Percentiles rank a stretch among this genome's conserved stretches.
phyloP scores from a whole-genome alignment of 2,113 vertebrate genomes.

The Podiceps cristatus region DNA sequence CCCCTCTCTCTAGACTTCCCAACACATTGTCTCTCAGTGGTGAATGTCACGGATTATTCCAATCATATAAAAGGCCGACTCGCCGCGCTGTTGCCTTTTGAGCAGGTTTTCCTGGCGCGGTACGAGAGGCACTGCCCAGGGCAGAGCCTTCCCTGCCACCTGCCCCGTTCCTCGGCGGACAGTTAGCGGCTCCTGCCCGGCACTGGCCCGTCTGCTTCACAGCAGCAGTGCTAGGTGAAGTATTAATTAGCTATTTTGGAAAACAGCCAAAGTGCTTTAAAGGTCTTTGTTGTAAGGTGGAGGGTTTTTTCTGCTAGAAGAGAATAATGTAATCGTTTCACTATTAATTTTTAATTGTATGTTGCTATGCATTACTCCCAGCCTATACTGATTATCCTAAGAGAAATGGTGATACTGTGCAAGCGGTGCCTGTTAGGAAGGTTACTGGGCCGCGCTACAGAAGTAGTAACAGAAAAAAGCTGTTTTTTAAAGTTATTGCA shows the following conservation, averaged over 20 bases:
- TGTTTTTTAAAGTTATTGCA: not conserved
- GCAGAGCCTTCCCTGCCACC: not conserved
- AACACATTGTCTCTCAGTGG: not conserved
- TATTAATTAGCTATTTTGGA: not conserved
- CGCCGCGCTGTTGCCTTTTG: not conserved
- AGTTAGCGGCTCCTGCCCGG: not conserved
- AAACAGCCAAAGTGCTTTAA: constrained; percentile 27
- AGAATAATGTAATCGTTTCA: constrained; percentile 25
- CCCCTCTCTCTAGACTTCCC: constrained; percentile 22
- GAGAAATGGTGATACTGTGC: not conserved
- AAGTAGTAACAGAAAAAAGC: not conserved
- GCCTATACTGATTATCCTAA: not conserved
- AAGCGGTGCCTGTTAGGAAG: not conserved
- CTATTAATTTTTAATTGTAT: constrained; percentile 50
- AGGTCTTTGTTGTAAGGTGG: not conserved
- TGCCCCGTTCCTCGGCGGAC: not conserved
- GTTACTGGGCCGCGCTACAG: not conserved
- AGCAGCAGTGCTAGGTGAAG: not conserved
- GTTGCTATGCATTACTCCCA: constrained; percentile 30
- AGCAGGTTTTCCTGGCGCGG: not conserved
- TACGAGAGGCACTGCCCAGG: not conserved
- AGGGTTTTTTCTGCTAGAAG: not conserved
- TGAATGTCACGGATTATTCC: not conserved
- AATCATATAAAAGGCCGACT: not conserved
- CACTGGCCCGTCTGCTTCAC: not conserved